Conservation (phyloP, 2,888 invertebrate species). For the Ophioninae sp. region DNA sequence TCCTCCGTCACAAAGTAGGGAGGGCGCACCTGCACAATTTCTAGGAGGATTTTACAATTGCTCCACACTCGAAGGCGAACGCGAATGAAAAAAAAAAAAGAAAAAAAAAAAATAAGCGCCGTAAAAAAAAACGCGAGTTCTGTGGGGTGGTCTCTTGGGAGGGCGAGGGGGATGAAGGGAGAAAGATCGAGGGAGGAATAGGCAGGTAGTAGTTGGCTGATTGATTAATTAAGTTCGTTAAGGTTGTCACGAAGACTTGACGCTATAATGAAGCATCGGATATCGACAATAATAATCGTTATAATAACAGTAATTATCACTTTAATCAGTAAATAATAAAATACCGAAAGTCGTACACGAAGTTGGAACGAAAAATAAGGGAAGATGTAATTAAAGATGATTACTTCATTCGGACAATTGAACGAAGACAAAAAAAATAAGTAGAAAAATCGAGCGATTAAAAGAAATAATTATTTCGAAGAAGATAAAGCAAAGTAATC, state of each 20-base stretch:
- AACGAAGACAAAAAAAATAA: too few relatives aligned
- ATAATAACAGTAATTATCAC: not conserved
- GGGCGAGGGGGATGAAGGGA: not conserved
- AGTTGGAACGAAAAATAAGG: too few relatives aligned
- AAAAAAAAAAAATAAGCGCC: not conserved
- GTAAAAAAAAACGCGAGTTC: too few relatives aligned
- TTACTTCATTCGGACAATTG: too few relatives aligned
- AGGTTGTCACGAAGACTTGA: not conserved
- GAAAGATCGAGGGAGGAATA: conserved; percentile 20
- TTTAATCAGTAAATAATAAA: too few relatives aligned
- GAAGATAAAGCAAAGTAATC: too few relatives aligned
- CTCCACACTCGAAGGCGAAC: not conserved
- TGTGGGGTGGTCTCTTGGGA: too few relatives aligned
- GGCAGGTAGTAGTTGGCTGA: not conserved
- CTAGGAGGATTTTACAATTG: conserved; percentile 13
- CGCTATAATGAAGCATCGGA: not conserved
- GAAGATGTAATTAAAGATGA: too few relatives aligned
- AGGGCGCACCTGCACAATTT: conserved; percentile 9
- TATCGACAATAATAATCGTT: not conserved
- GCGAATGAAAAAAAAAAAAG: not conserved
- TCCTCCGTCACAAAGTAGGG: not conserved
- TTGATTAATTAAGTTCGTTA: not conserved
- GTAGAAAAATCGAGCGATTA: too few relatives aligned
- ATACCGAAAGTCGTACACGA: too few relatives aligned
- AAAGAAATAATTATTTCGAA: too few relatives aligned